Evolutionary conservation across 1,140 invertebrate genomes (phyloP).

Genomic region (Theocolax elegans): DNA sequence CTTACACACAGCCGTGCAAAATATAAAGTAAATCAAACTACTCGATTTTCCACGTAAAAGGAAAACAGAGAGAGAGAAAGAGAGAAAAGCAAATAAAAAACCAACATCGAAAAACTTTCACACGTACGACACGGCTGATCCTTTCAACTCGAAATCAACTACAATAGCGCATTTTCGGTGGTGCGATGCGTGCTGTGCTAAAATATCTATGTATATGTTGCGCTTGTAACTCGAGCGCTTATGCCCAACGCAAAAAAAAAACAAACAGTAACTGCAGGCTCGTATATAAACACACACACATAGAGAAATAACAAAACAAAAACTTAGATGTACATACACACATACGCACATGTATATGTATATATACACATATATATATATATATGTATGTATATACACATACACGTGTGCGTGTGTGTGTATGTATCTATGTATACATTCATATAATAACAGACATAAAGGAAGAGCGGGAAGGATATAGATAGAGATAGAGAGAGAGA

Average conservation of each 20-base stretch:
- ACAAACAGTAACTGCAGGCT: conserved; percentile 36
- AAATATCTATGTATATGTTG: conserved; percentile 26
- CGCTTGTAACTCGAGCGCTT: conserved; percentile 24
- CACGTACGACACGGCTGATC: neutral
- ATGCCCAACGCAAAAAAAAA: conserved; percentile 26
- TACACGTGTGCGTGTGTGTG: too few species aligned
- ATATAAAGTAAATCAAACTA: too few species aligned
- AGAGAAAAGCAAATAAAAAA: too few species aligned
- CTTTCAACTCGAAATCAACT: conserved; percentile 13
- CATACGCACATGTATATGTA: too few species aligned
- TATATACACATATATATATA: too few species aligned
- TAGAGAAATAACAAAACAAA: neutral
- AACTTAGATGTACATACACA: neutral
- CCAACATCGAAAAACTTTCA: neutral
- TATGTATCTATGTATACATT: too few species aligned
- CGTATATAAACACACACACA: neutral
- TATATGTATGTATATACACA: too few species aligned
- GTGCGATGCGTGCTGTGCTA: conserved; percentile 34
- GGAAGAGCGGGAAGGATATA: too few species aligned
- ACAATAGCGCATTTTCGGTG: conserved; percentile 7
- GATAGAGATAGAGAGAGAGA: conserved; percentile 6
- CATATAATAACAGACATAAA: too few species aligned
- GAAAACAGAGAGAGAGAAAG: too few species aligned
- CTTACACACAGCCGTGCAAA: too few species aligned
- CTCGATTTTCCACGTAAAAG: too few species aligned